These are phyloP conservation scores for Vombatus ursinus DNA, from an alignment of 2,113 vertebrate genomes.

Conservation along the genomic window DNA sequence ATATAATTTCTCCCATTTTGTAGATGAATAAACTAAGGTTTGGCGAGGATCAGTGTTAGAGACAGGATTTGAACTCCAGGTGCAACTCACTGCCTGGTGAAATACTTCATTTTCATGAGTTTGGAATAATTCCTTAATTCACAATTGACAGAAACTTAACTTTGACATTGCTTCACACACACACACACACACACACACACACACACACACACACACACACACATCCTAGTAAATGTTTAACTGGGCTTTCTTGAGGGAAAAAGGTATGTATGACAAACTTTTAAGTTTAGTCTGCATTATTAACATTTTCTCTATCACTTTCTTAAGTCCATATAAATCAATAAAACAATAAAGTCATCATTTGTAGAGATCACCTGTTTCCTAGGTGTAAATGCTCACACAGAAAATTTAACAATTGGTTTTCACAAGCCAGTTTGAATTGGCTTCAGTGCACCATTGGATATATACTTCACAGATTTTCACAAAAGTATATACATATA, in stretches of 20 bases:
- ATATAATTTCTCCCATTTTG: background rate
- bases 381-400: background rate
- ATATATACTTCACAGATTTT: background rate
- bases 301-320: background rate
- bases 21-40: background rate
- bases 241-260: background rate
- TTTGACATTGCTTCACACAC: background rate
- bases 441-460: background rate
- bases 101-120: conserved; percentile 10
- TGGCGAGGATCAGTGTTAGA: background rate
- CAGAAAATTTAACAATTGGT: background rate
- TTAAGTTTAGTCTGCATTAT: background rate
- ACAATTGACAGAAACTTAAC: conserved; percentile 18
- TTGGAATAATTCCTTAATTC: conserved; percentile 18
- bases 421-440: background rate
- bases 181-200: background rate
- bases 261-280: background rate
- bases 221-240: background rate
- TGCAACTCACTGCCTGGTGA: background rate
- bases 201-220: background rate
- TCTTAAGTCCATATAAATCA: background rate
- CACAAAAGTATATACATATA: background rate
- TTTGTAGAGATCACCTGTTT: background rate
- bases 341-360: background rate
- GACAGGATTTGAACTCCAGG: background rate